Conservation (phyloP, 2,888 invertebrate genomes). For the Cistogaster globosa region DNA sequence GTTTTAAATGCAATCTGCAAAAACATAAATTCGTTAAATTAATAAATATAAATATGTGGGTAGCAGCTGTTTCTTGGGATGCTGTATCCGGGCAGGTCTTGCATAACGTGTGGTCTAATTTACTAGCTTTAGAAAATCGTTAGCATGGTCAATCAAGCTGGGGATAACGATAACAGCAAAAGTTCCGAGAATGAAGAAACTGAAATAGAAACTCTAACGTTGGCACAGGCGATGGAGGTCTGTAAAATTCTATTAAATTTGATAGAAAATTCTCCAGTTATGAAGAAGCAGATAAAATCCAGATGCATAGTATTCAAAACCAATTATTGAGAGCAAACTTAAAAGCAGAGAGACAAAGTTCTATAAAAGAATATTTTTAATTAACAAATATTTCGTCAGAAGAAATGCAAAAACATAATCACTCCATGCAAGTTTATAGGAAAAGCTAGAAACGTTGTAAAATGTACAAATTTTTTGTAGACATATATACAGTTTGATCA, state of each 20-base stretch:
- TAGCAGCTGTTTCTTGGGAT: constrained; percentile 32
- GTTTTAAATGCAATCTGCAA: constrained; percentile 8
- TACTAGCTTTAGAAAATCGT: constrained; percentile 26
- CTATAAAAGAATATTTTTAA: constrained; percentile 4
- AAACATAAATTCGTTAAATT: no score
- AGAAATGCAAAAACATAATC: no score
- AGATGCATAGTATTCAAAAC: constrained; percentile 38
- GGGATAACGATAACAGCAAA: constrained; percentile 6
- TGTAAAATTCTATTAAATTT: constrained; percentile 22
- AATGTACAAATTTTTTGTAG: no score
- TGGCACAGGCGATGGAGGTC: constrained; percentile 20
- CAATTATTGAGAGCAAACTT: constrained; percentile 21
- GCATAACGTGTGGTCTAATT: background rate
- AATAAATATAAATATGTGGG: constrained; percentile 10
- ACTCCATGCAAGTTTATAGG: no score
- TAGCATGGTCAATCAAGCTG: constrained; percentile 7
- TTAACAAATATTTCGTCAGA: no score
- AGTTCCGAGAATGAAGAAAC: constrained; percentile 28
- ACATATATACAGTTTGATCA: no score
- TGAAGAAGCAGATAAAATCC: constrained; percentile 33
- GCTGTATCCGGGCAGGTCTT: background rate
- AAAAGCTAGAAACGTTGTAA: no score
- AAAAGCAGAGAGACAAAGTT: constrained; percentile 24
- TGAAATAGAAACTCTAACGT: no score
- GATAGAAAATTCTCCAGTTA: constrained; percentile 2